Evolutionary conservation across 1,140 invertebrate genomes (phyloP).

Genomic region (Musca vetustissima): DNA sequence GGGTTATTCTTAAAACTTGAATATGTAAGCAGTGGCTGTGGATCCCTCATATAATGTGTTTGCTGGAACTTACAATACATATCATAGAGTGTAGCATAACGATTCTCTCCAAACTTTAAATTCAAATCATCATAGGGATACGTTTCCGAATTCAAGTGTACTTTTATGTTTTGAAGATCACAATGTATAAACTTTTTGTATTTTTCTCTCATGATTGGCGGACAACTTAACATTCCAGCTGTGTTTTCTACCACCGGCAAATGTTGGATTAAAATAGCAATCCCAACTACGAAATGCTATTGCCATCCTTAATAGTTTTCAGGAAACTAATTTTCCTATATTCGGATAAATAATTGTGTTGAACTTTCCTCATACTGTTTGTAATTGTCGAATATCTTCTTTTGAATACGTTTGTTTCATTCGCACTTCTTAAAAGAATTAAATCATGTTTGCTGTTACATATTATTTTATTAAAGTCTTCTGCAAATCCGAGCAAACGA

Average conservation of each 20-base stretch:
- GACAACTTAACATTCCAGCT: conserved; percentile 13
- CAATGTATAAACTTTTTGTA: conserved; percentile 21
- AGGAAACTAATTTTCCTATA: not conserved
- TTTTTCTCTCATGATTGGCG: not conserved
- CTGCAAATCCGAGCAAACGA: conserved; percentile 54
- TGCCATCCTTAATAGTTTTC: conserved; percentile 4
- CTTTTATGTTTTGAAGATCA: conserved; percentile 35
- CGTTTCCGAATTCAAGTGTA: conserved; percentile 38
- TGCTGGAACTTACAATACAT: conserved; percentile 28
- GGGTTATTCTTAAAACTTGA: not conserved
- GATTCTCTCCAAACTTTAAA: conserved; percentile 28
- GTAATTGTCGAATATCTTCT: conserved; percentile 32
- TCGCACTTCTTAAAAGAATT: conserved; percentile 50
- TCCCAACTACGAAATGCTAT: conserved; percentile 27
- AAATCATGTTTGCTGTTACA: conserved; percentile 57
- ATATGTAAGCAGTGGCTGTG: not conserved
- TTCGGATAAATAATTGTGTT: conserved; percentile 21
- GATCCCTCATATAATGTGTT: conserved; percentile 27
- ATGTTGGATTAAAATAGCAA: conserved; percentile 14
- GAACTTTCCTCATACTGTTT: conserved; percentile 28
- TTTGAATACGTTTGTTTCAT: conserved; percentile 33
- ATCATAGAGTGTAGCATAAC: conserved; percentile 24
- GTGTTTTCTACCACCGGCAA: not conserved
- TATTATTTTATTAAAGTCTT: conserved; percentile 57
- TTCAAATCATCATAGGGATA: conserved; percentile 45